phyloP scores from a whole-genome alignment of 1,140 invertebrate species.

The Drosophila parvula region DNA sequence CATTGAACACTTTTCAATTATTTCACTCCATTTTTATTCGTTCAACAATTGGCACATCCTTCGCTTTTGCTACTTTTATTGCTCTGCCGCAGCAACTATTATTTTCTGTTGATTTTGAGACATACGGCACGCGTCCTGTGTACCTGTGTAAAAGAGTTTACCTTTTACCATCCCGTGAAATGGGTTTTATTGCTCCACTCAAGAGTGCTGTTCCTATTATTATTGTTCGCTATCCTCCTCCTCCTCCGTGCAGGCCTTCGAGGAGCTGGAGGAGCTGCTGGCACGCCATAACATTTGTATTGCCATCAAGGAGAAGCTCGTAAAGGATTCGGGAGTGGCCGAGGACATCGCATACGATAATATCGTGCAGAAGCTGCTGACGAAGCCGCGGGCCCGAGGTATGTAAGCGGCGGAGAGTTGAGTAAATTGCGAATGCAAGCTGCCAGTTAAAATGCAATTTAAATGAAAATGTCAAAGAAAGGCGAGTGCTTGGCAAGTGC shows the following conservation, averaged over 20 bases:
- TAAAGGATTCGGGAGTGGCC: conserved; percentile 97
- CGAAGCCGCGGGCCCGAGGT: conserved; percentile 95
- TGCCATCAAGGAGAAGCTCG: conserved; percentile 95
- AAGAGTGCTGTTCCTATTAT: conserved; percentile 28
- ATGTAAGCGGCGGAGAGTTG: conserved; percentile 61
- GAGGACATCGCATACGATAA: conserved; percentile 93
- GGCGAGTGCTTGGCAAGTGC: conserved; percentile 2
- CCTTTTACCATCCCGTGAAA: conserved; percentile 2
- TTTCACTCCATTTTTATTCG: background rate
- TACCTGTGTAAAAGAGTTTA: conserved; percentile 1
- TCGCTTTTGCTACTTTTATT: background rate
- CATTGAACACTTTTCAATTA: background rate
- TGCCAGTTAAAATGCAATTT: conserved; percentile 45
- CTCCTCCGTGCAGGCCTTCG: conserved; percentile 90
- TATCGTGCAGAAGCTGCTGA: conserved; percentile 92
- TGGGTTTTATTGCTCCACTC: conserved; percentile 44
- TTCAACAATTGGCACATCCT: conserved; percentile 3
- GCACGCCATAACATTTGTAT: conserved; percentile 94
- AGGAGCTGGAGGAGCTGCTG: conserved; percentile 94
- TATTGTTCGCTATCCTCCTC: conserved; percentile 9
- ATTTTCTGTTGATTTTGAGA: conserved; percentile 5
- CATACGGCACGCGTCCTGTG: background rate
- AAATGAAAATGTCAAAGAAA: conserved; percentile 56
- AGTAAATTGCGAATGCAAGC: conserved; percentile 15
- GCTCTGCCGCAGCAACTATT: background rate